phyloP scores from a whole-genome alignment of 2,797 vertebrate genomes.

The Spea hammondii region DNA sequence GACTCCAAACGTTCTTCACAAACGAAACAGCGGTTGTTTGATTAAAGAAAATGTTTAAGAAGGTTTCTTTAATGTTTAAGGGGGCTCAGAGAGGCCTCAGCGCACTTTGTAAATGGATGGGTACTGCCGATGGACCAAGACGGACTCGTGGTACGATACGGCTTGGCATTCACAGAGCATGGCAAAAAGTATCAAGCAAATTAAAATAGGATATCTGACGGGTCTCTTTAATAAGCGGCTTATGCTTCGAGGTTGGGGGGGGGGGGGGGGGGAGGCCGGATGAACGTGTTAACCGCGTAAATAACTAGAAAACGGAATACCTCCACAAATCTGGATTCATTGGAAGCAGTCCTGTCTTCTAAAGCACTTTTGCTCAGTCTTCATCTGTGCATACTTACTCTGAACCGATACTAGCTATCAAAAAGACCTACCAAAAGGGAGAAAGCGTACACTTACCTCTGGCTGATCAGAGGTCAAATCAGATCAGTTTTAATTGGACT shows the following conservation, averaged over 20 bases:
- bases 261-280: conserved; percentile 6
- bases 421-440: conserved; percentile 82
- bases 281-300: conserved; percentile 74
- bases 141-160: conserved; percentile 69
- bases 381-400: conserved; percentile 99
- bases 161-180: neutral
- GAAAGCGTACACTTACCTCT: conserved; percentile 84
- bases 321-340: conserved; percentile 96
- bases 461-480: conserved; percentile 99
- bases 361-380: conserved; percentile 89
- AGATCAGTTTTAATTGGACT: conserved; percentile 99
- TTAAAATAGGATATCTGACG: conserved; percentile 62
- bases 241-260: conserved; percentile 66
- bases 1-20: conserved; percentile 82
- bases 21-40: conserved; percentile 84
- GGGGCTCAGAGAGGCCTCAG: conserved; percentile 62
- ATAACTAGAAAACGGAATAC: conserved; percentile 89
- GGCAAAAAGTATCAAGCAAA: conserved; percentile 59
- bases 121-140: conserved; percentile 75
- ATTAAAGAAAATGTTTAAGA: conserved; percentile 65
- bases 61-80: conserved; percentile 72
- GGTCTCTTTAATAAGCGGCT: conserved; percentile 58
- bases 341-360: conserved; percentile 96
- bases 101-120: conserved; percentile 71
- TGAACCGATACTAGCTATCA: conserved; percentile 94